These are phyloP conservation scores for Brachionus plicatilis DNA, from an alignment of 1,140 invertebrate species.

Conservation along the genomic window DNA sequence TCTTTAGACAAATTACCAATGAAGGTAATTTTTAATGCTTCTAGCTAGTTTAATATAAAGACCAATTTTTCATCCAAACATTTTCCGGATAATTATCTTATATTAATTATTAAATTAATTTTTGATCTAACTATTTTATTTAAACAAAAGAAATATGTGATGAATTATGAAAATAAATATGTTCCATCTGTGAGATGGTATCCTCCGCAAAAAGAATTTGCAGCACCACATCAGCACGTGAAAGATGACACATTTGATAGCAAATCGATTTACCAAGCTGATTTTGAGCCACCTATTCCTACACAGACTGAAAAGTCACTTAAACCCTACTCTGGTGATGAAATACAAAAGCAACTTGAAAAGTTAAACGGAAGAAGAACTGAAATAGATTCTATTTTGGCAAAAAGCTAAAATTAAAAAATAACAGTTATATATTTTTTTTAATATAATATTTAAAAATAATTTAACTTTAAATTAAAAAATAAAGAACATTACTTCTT, in stretches of 20 bases:
- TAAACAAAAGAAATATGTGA: not conserved
- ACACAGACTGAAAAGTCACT: not conserved
- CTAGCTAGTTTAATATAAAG: too few species aligned
- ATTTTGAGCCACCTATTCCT: not conserved
- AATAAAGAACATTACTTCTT: too few species aligned
- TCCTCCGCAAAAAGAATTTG: conserved; percentile 5
- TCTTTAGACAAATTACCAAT: too few species aligned
- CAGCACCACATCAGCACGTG: not conserved
- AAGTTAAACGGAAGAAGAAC: not conserved
- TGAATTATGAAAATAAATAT: conserved; percentile 37
- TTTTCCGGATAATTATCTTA: not conserved
- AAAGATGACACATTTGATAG: conserved; percentile 3
- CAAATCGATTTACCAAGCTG: conserved; percentile 30
- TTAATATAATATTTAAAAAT: not conserved
- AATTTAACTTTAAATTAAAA: too few species aligned
- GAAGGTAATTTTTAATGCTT: too few species aligned
- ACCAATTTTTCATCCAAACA: not conserved
- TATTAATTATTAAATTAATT: not conserved
- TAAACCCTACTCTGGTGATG: not conserved
- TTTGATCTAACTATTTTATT: not conserved
- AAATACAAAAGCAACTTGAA: not conserved
- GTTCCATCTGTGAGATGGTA: conserved; percentile 28
- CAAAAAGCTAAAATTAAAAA: not conserved
- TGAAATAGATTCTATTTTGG: not conserved
- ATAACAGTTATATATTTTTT: not conserved